A percentile compares a stretch with the other conserved stretches of the same genome.
phyloP scores from a whole-genome alignment of 1,140 invertebrate species.

The Diuraphis noxia region DNA sequence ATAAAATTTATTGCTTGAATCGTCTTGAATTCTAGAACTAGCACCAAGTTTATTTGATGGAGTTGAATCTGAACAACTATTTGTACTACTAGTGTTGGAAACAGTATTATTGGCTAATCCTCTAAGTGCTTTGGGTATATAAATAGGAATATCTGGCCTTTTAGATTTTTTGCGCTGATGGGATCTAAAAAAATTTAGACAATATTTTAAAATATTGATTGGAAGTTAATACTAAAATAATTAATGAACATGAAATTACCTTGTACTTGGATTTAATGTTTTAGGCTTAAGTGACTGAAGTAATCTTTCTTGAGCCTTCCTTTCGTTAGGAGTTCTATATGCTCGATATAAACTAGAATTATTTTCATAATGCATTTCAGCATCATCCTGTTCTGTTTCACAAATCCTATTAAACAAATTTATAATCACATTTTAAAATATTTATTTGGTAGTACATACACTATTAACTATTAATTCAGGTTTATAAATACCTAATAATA shows the following conservation, averaged over 20 bases:
- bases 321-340: conserved; percentile 35
- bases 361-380: neutral
- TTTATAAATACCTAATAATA: no score
- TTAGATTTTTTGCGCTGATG: conserved; percentile 57
- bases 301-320: conserved; percentile 34
- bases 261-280: neutral
- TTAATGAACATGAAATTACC: neutral
- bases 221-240: neutral
- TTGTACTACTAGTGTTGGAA: neutral
- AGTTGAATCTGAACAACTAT: neutral
- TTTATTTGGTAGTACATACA: neutral
- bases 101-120: conserved; percentile 50
- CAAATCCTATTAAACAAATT: neutral
- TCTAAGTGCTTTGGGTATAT: conserved; percentile 70
- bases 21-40: neutral
- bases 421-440: neutral
- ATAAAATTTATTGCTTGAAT: neutral
- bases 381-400: neutral
- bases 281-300: conserved; percentile 31
- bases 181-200: neutral
- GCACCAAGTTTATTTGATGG: neutral
- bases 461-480: neutral
- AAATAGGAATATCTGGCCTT: conserved; percentile 76
- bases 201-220: conserved; percentile 12
- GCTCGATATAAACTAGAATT: neutral